A percentile compares a stretch with the other conserved stretches of the same genome.
These are phyloP conservation scores for Candidula unifasciata DNA, from an alignment of 2,888 invertebrate genomes.

Conservation along the genomic window DNA sequence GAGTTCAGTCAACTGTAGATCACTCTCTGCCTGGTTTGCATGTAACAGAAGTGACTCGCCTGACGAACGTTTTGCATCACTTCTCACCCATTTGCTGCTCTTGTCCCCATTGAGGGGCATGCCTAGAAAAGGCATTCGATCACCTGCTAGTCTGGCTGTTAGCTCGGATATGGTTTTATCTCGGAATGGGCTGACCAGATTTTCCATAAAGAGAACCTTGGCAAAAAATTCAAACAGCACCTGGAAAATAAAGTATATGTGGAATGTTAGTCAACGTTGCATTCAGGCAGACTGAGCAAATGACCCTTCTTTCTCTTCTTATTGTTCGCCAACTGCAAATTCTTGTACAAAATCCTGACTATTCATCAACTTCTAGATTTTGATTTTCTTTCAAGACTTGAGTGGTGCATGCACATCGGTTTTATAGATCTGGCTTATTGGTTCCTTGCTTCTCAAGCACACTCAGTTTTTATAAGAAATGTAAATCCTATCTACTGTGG, in stretches of 20 bases:
- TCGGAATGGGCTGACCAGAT: constrained; percentile 66
- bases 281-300: too few relatives aligned
- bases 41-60: constrained; percentile 23
- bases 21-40: constrained; percentile 14
- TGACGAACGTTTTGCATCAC: constrained; percentile 37
- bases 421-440: too few relatives aligned
- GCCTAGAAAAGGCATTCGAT: constrained; percentile 56
- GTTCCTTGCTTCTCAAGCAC: too few relatives aligned
- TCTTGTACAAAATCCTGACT: too few relatives aligned
- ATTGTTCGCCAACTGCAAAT: too few relatives aligned
- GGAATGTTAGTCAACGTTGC: too few relatives aligned
- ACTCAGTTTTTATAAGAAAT: too few relatives aligned
- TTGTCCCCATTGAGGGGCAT: constrained; percentile 61
- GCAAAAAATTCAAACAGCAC: constrained; percentile 73
- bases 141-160: constrained; percentile 50
- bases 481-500: too few relatives aligned
- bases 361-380: too few relatives aligned
- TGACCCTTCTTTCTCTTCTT: too few relatives aligned
- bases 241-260: constrained; percentile 55
- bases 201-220: constrained; percentile 72
- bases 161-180: constrained; percentile 57
- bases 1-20: constrained; percentile 57
- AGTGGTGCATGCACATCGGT: too few relatives aligned
- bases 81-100: constrained; percentile 60
- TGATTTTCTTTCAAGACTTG: too few relatives aligned